Evolutionary conservation across 1,140 invertebrate species (phyloP), one percentile per base, ranked within the genome.

Genomic region (Sycobia sp.): DNA sequence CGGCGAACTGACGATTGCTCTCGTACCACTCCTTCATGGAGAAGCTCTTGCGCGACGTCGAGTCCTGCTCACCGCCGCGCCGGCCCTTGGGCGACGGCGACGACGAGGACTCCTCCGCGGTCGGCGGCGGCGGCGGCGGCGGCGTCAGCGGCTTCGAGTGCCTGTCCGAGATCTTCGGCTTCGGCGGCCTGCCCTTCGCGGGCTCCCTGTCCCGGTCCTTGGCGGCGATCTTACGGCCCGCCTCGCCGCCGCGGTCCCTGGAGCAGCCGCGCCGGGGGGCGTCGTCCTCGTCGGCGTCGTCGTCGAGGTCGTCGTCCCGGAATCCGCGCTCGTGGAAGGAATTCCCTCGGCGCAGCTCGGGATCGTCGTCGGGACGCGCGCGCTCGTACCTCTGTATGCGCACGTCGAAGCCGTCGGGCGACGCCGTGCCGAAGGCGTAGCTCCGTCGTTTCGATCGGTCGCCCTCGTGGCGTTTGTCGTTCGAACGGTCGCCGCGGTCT

Each of bases 141-240:
- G 79, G 77, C 25, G 73, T 76, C 61, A 81, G 51, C 0, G 78
- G 71, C 54, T 73, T 72, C 4, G 71, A 73, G 55, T 80, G 75
- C 59, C 74, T 72, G 13, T 72, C 62, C 0, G 69, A 72, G 4
- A 58, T 14, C 39, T 53, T 63, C 13, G 43, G 53, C 2, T 67
- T 68, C 0, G 16, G 23, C 1, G 16, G 13, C 43, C 46, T 70
- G 20, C 23, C 34, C n/a, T 54, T 65, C 11, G 49, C 39, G 0
- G 66, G 66, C 0, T 41, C 18, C n/a, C 57, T 73, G 56, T 18
- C 53, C 39, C 41, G 39, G 11, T 58, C 18, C 36, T 53, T 51
- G 16, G 62, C 39, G 16, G 57, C 59, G 4, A n/a, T 27, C 2
- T 73, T 76, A 11, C 46, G 27, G 7, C 0, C 9, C 18, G 0